These are phyloP conservation scores for Euthynnus affinis DNA, from an alignment of 2,797 vertebrate genomes.

Conservation along the genomic window DNA sequence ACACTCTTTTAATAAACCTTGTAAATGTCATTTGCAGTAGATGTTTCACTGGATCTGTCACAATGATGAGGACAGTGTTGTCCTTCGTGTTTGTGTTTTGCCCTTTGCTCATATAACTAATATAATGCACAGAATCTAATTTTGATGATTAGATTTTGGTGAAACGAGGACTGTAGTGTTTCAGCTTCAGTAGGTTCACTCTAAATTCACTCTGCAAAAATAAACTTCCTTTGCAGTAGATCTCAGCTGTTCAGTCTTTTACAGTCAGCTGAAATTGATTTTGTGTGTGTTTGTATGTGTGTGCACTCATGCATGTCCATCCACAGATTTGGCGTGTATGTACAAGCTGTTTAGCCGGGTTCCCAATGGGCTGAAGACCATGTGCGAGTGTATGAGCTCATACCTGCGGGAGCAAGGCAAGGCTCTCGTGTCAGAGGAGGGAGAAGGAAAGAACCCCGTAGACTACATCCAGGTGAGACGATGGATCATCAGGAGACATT, in stretches of 20 bases:
- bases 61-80: neutral
- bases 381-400: conserved; percentile 98
- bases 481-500: neutral
- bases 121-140: conserved; percentile 2
- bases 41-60: neutral
- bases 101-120: conserved; percentile 11
- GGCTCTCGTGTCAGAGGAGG: conserved; percentile 96
- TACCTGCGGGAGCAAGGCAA: conserved; percentile 97
- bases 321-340: conserved; percentile 96
- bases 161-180: neutral
- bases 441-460: conserved; percentile 97
- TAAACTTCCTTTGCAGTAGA: conserved; percentile 1
- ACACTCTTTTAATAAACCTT: neutral
- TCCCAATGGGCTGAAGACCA: conserved; percentile 97
- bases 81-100: neutral
- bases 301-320: conserved; percentile 45
- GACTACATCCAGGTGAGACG: conserved; percentile 95
- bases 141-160: conserved; percentile 24
- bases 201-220: neutral
- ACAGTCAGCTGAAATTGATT: conserved; percentile 6
- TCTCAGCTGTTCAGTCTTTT: conserved; percentile 22
- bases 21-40: conserved; percentile 18
- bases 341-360: conserved; percentile 98
- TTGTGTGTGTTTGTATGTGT: conserved; percentile 21
- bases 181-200: neutral